Evolutionary conservation across 2,797 vertebrate species (phyloP).

Genomic region (Takifugu rubripes): DNA sequence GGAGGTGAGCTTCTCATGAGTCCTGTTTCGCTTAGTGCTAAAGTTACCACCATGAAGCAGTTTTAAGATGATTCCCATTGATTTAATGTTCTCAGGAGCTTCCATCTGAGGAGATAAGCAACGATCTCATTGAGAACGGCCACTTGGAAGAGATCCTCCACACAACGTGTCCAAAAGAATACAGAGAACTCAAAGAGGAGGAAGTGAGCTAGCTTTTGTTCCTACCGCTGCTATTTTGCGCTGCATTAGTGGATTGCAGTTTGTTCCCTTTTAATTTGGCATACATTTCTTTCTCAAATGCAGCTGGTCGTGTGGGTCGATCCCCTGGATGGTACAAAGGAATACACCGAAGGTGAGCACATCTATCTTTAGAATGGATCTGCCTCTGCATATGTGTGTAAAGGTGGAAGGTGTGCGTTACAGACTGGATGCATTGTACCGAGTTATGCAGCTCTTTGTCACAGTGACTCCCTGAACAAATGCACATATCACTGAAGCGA

Average conservation of each 20-base stretch:
- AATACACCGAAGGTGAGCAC: slow-evolving; percentile 92
- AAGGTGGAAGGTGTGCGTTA: background rate
- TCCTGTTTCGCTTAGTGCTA: background rate
- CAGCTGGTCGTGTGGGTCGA: slow-evolving; percentile 98
- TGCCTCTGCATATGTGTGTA: background rate
- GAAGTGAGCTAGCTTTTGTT: slow-evolving; percentile 75
- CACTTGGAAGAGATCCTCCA: slow-evolving; percentile 86
- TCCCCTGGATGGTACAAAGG: slow-evolving; percentile 96
- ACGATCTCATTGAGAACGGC: slow-evolving; percentile 85
- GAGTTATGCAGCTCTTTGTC: background rate
- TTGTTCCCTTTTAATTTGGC: background rate
- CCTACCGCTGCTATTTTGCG: background rate
- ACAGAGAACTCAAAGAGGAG: slow-evolving; percentile 84
- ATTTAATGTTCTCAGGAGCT: slow-evolving; percentile 77
- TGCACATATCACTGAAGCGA: background rate
- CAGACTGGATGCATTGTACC: background rate
- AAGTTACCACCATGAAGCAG: background rate
- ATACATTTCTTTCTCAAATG: slow-evolving; percentile 25
- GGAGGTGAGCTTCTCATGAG: slow-evolving; percentile 75
- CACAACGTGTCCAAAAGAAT: slow-evolving; percentile 85
- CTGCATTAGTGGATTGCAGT: background rate
- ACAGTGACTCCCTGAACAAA: slow-evolving; percentile 3
- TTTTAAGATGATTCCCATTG: background rate
- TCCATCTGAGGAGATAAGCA: slow-evolving; percentile 75
- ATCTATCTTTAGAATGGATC: background rate